These are phyloP conservation scores for Brachionus rubens DNA, from an alignment of 1,140 invertebrate species.

Conservation along the genomic window DNA sequence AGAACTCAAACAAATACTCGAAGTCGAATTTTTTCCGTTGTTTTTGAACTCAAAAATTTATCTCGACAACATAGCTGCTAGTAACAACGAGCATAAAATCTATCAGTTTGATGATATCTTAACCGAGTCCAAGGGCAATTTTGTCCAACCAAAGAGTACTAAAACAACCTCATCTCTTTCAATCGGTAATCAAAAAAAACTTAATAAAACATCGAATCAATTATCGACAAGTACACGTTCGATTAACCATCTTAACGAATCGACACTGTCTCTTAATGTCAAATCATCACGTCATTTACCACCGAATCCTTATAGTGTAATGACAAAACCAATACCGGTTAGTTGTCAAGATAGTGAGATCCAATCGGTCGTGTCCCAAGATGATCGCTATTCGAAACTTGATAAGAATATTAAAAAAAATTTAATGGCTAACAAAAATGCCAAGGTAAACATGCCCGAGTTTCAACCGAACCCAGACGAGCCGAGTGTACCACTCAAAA, in stretches of 20 bases:
- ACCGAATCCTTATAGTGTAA: background rate
- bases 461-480: constrained; percentile 5
- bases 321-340: constrained; percentile 1
- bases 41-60: constrained; percentile 28
- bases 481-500: background rate
- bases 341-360: constrained; percentile 37
- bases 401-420: constrained; percentile 30
- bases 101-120: constrained; percentile 31
- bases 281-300: background rate
- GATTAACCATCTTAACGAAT: constrained; percentile 1
- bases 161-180: constrained; percentile 7
- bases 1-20: constrained; percentile 8
- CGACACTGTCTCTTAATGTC: background rate
- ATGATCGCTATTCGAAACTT: constrained; percentile 6
- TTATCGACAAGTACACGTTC: background rate
- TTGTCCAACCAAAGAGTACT: background rate
- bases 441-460: background rate
- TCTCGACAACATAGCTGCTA: background rate
- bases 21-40: constrained; percentile 11
- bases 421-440: constrained; percentile 27
- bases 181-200: background rate
- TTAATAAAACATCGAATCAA: background rate
- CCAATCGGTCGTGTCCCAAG: background rate
- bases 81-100: background rate
- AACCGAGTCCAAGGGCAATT: background rate